A percentile compares a stretch with the other conserved stretches of the same genome.
Evolutionary conservation across 2,888 invertebrate species (phyloP).

Genomic region (Tribolium freemani): DNA sequence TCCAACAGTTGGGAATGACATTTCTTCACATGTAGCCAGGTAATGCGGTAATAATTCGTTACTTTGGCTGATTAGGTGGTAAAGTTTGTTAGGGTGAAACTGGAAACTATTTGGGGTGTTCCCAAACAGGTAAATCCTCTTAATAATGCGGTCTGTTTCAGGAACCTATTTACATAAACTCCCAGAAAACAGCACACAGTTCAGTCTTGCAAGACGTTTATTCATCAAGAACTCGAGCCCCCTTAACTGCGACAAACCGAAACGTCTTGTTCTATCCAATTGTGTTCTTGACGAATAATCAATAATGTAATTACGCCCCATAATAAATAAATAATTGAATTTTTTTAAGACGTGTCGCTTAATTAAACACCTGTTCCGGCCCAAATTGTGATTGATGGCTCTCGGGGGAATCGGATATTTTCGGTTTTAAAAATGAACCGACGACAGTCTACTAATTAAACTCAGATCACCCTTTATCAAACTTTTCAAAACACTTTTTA

Average conservation of each 20-base stretch:
- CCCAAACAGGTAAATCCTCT: slow-evolving; percentile 59
- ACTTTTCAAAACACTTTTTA: slow-evolving; percentile 40
- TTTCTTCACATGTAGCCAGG: not conserved
- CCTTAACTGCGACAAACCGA: not conserved
- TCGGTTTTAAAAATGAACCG: slow-evolving; percentile 29
- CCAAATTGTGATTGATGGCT: slow-evolving; percentile 36
- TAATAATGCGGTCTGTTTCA: slow-evolving; percentile 59
- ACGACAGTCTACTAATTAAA: slow-evolving; percentile 40
- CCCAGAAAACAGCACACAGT: slow-evolving; percentile 33
- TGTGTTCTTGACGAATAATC: not conserved
- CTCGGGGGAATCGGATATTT: slow-evolving; percentile 12
- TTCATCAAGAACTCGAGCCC: slow-evolving; percentile 30
- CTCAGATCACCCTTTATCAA: slow-evolving; percentile 30
- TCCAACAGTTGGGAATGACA: not conserved
- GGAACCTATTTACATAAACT: slow-evolving; percentile 56
- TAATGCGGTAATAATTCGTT: slow-evolving; percentile 41
- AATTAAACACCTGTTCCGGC: slow-evolving; percentile 20
- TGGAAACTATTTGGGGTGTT: slow-evolving; percentile 42
- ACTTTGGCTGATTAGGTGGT: slow-evolving; percentile 41
- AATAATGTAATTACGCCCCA: not conserved
- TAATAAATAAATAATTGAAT: not conserved
- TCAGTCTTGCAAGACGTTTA: slow-evolving; percentile 36
- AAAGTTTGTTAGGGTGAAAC: slow-evolving; percentile 43
- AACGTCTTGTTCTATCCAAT: not conserved
- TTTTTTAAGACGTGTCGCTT: slow-evolving; percentile 3